Base-by-base conservation (phyloP, 2,797 vertebrate species). In the Artibeus jamaicensis region DNA sequence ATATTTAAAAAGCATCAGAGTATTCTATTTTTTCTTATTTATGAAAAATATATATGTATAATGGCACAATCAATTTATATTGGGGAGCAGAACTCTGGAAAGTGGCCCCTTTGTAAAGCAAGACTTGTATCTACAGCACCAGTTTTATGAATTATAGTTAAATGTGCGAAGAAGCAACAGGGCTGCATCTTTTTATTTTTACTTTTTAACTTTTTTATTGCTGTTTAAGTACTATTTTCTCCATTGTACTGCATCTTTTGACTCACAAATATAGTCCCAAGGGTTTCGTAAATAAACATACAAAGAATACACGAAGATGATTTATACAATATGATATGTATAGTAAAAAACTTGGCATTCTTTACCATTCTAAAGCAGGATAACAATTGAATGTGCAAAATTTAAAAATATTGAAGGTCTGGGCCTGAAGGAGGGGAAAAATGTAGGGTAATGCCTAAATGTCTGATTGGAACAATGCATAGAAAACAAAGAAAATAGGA, bases 21-120 rank as follows among this genome's bases (percentile, higher is more conserved):
- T 37, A 89, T 92, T 78, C n/a, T 46, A 37, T 65, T 94, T 91
- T 93, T 87, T 96, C 68, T 82, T 87, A 65, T 21, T 70, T 81
- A 53, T 74, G 9, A 86, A 91, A 62, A 53, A 48, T 50, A 53
- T 6, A 73, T 67, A 68, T n/a, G 53, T 76, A 32, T 19, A 65
- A 29, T 57, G 42, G 34, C 10, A 77, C 7, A 19, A 50, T 48
- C 78, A 84, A 19, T 53, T 81, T 14, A 77, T 78, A 59, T 89
- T 18, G 68, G 21, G n/a, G 26, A 91, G 9, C 9, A 83, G 53
- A 94, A 65, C 34, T 84, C 39, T 78, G 42, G 42, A 70, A 59
- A 16, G 42, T 3, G 9, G 5, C 0, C 11, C 19, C 10, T 93
- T 79, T 16, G 0, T 55, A 85, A 68, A 84, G 55, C 15, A 70